These are phyloP conservation scores for Genyomyrus donnyi DNA, from an alignment of 2,113 vertebrate genomes.

Conservation along the genomic window DNA sequence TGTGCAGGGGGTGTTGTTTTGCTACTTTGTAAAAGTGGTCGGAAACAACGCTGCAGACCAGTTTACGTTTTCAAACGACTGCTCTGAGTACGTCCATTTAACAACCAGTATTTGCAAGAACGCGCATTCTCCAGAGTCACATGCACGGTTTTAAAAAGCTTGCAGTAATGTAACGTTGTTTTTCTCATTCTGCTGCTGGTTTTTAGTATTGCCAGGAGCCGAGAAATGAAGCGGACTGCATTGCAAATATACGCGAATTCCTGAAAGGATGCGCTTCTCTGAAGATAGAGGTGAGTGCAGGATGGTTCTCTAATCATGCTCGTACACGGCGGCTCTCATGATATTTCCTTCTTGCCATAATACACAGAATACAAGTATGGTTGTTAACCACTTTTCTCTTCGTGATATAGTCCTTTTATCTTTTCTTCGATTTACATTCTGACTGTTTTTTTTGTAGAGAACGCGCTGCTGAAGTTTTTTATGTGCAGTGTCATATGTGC, in stretches of 20 bases:
- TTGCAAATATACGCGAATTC: conserved; percentile 84
- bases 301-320: background rate
- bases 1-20: background rate
- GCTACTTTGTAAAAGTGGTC: background rate
- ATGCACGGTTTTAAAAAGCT: background rate
- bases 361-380: background rate
- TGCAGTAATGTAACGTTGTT: background rate
- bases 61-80: background rate
- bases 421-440: background rate
- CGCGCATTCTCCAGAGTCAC: background rate
- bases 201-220: conserved; percentile 80
- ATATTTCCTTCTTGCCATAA: background rate
- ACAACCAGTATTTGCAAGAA: background rate
- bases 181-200: conserved; percentile 44
- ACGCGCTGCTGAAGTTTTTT: background rate
- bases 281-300: conserved; percentile 83
- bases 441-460: background rate
- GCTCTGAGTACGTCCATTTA: background rate
- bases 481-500: background rate
- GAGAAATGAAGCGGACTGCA: conserved; percentile 77
- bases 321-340: background rate
- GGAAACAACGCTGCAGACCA: background rate
- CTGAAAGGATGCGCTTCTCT: conserved; percentile 77
- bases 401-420: background rate
- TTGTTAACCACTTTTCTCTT: background rate